Conservation (phyloP, 2,888 invertebrate genomes). For the Orthonychiurus folsomi region DNA sequence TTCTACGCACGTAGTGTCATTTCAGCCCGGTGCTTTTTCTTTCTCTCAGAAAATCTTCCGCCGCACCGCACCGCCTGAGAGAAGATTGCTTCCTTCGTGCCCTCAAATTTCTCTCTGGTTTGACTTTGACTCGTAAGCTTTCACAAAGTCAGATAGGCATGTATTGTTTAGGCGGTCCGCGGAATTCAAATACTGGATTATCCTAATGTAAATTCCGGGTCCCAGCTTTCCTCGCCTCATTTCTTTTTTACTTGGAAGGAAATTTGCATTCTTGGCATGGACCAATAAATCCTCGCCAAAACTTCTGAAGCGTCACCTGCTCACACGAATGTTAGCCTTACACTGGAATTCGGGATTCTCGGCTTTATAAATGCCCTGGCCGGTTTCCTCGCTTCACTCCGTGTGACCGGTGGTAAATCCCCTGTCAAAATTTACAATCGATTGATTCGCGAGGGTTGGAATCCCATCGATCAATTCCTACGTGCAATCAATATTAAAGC, state of each 20-base stretch:
- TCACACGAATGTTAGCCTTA: no score
- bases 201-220: not conserved
- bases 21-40: not conserved
- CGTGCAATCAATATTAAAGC: no score
- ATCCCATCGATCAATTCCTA: no score
- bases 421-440: no score
- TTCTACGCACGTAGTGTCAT: not conserved
- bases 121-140: not conserved
- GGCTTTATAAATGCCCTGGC: no score
- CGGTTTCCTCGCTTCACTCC: no score
- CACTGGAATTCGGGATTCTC: no score
- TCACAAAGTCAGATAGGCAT: not conserved
- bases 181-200: not conserved
- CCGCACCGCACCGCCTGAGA: not conserved
- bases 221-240: not conserved
- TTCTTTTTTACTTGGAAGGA: not conserved
- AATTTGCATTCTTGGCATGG: not conserved
- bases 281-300: no score
- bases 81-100: not conserved
- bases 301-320: no score
- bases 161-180: not conserved
- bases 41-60: not conserved
- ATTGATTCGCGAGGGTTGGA: no score
- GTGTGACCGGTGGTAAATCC: no score
- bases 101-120: no score